These are phyloP conservation scores for Bursaphelenchus mucronatus DNA, from an alignment of 1,140 invertebrate genomes.

Conservation along the genomic window DNA sequence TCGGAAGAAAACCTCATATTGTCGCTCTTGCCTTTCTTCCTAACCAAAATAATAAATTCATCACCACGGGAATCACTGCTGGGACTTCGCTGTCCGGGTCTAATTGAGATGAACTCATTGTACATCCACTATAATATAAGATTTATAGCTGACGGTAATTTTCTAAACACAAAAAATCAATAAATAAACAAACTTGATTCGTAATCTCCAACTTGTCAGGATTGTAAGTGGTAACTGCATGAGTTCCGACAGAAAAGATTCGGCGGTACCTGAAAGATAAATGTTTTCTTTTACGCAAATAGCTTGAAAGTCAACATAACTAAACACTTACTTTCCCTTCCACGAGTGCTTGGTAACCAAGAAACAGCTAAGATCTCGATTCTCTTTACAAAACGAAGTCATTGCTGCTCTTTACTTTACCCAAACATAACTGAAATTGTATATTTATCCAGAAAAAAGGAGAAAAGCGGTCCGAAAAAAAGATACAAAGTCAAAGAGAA, in stretches of 20 bases:
- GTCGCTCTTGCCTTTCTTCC: constrained; percentile 75
- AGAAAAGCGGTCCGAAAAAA: too few relatives aligned
- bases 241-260: constrained; percentile 90
- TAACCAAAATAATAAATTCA: constrained; percentile 79
- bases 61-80: constrained; percentile 50
- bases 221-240: constrained; percentile 94
- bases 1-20: constrained; percentile 96
- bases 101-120: constrained; percentile 65
- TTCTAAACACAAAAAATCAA: constrained; percentile 69
- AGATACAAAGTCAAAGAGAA: too few relatives aligned
- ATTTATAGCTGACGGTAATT: constrained; percentile 56
- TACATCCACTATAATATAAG: constrained; percentile 64
- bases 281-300: constrained; percentile 29
- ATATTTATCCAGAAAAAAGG: too few relatives aligned
- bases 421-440: too few relatives aligned
- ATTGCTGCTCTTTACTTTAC: neutral
- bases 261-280: constrained; percentile 81
- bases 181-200: constrained; percentile 79
- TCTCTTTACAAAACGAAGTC: constrained; percentile 38
- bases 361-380: constrained; percentile 73
- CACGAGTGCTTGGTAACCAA: constrained; percentile 89
- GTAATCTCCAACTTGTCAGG: constrained; percentile 87
- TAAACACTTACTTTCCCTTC: constrained; percentile 80
- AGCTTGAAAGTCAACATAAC: constrained; percentile 19
- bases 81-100: constrained; percentile 55